These are phyloP conservation scores for Diploptera punctata DNA, from an alignment of 2,888 invertebrate genomes.

Conservation along the genomic window DNA sequence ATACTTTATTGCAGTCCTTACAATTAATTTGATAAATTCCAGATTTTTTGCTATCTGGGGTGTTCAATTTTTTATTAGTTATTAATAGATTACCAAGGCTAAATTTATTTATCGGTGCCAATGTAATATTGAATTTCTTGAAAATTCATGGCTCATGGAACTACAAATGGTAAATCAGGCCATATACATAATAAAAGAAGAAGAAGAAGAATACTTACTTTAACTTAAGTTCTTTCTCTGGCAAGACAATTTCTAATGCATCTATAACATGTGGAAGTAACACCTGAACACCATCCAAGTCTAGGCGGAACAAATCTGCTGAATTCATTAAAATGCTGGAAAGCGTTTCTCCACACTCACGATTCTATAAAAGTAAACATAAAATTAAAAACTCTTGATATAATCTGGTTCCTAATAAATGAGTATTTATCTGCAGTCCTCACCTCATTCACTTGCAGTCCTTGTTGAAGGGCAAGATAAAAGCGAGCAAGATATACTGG, in stretches of 20 bases:
- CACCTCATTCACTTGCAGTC: conserved; percentile 72
- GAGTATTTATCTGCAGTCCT: neutral
- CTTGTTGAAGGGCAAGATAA: conserved; percentile 90
- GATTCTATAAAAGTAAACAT: conserved; percentile 49
- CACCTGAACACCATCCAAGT: conserved; percentile 91
- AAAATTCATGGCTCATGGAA: too few species aligned
- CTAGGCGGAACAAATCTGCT: conserved; percentile 85
- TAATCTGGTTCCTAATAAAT: neutral
- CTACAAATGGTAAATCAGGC: too few species aligned
- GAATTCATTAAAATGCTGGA: conserved; percentile 89
- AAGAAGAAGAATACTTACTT: conserved; percentile 63
- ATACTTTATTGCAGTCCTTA: too few species aligned
- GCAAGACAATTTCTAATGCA: conserved; percentile 89
- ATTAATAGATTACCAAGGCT: too few species aligned
- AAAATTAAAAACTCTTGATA: neutral
- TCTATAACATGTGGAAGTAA: conserved; percentile 88
- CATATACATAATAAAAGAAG: too few species aligned
- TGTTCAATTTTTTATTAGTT: too few species aligned
- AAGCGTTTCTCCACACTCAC: conserved; percentile 78
- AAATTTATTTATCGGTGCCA: too few species aligned
- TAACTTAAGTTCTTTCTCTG: conserved; percentile 82
- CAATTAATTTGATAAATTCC: too few species aligned
- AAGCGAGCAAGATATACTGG: conserved; percentile 93
- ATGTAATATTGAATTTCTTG: too few species aligned
- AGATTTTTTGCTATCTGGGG: too few species aligned